A percentile compares a stretch with the other conserved stretches of the same genome.
Evolutionary conservation across 2,888 invertebrate species (phyloP).

Genomic region (Perizoma flavofasciatum): DNA sequence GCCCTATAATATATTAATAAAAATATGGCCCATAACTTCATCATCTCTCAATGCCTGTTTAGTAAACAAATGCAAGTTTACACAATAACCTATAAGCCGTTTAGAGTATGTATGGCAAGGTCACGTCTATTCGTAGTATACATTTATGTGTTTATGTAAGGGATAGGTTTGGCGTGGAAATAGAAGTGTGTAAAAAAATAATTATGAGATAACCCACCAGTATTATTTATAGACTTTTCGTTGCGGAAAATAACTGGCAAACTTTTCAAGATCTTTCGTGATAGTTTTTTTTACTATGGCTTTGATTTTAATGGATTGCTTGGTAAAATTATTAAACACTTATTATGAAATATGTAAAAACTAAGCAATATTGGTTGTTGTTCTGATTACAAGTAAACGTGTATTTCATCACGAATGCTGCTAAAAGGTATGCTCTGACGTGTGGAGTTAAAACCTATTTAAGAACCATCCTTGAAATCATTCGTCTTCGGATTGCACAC

Average conservation of each 20-base stretch:
- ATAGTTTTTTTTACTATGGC: no score
- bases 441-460: no score
- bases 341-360: no score
- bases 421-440: no score
- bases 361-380: no score
- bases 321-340: no score
- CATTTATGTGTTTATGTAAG: slow-evolving; percentile 30
- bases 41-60: slow-evolving; percentile 40
- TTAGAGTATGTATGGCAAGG: slow-evolving; percentile 46
- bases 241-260: background rate
- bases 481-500: no score
- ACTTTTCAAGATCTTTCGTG: no score
- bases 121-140: slow-evolving; percentile 24
- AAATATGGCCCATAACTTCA: slow-evolving; percentile 22
- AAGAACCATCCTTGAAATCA: no score
- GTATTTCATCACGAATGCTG: no score
- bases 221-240: background rate
- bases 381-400: no score
- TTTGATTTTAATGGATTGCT: no score
- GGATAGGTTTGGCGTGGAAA: slow-evolving; percentile 4
- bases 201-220: background rate
- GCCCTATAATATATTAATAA: background rate
- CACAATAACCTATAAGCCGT: slow-evolving; percentile 14
- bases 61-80: slow-evolving; percentile 40
- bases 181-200: background rate